Evolutionary conservation across 2,113 vertebrate genomes (phyloP), one percentile per base, ranked within the genome.

Genomic region (Piaya cayana): DNA sequence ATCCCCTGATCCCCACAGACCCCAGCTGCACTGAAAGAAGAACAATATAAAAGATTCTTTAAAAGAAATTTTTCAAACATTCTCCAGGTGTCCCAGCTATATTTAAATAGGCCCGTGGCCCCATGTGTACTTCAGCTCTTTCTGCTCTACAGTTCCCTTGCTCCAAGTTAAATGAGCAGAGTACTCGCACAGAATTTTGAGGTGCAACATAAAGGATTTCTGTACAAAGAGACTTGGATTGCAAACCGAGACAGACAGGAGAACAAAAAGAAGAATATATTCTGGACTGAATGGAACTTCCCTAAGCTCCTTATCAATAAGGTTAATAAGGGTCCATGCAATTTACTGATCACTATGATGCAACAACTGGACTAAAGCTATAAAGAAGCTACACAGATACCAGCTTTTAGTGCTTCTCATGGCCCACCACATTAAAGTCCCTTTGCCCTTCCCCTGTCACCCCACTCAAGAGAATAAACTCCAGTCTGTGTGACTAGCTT

Each of bases 251-350:
- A 95, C 92, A 97, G 97, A 95, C 95, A 96, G 91, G 96, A 96
- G 97, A 98, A 98, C 97, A 98, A 98, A 98, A 98, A 96, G 91
- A 92, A 92, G 95, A 95, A 96, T 97, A 96, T 97, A 97, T 95
- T 92, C 94, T 17, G 50, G 92, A 53, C 94, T 97, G 97, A 98
- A 97, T 97, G 97, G 97, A 93, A 97, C 97, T 98, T 96, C 92
- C 95, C 97, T 98, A 98, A 98, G 98, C 98, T 98, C 97, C 98
- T 98, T 98, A 98, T 98, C 98, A 97, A 98, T 98, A 98, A 98
- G 98, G 98, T 98, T 98, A 98, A 98, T 98, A 98, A 98, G 97
- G 98, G 97, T 98, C 98, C 97, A 90, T 97, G 98, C 97, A 98
- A 98, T 98, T 98, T 98, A 97, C 98, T 97, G 97, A 98, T 98